phyloP scores from a whole-genome alignment of 2,113 vertebrate species.

The Xenopus borealis region DNA sequence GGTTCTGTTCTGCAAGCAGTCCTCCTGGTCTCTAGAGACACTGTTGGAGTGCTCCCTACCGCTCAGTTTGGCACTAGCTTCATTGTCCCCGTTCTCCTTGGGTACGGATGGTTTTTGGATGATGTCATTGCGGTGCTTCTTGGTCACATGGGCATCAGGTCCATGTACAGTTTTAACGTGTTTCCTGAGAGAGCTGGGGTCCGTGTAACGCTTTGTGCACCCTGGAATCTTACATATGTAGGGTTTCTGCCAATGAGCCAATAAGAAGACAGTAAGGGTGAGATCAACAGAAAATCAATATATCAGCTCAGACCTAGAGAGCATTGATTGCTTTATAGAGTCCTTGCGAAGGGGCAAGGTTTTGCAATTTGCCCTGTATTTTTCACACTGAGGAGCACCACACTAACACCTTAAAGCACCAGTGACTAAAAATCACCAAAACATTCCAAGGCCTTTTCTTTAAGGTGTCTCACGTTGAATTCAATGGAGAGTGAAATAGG shows the following conservation, averaged over 20 bases:
- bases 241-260: conserved; percentile 76
- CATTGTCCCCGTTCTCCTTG: conserved; percentile 82
- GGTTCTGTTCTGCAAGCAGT: conserved; percentile 79
- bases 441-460: too few species aligned
- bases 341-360: too few species aligned
- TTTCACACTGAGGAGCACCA: too few species aligned
- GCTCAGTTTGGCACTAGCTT: conserved; percentile 70
- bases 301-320: too few species aligned
- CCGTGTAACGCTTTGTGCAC: conserved; percentile 95
- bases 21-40: conserved; percentile 72
- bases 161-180: conserved; percentile 96
- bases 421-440: too few species aligned
- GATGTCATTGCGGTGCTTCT: conserved; percentile 85
- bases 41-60: conserved; percentile 67
- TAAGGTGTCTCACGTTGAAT: too few species aligned
- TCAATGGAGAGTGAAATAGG: too few species aligned
- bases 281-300: too few species aligned
- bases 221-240: conserved; percentile 96
- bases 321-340: too few species aligned
- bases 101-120: conserved; percentile 72
- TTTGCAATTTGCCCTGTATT: too few species aligned
- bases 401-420: too few species aligned
- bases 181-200: conserved; percentile 96
- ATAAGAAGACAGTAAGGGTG: too few species aligned
- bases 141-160: conserved; percentile 92